A percentile compares a stretch with the other conserved stretches of the same genome.
phyloP scores from a whole-genome alignment of 2,797 vertebrate species.

The Eptatretus atami region DNA sequence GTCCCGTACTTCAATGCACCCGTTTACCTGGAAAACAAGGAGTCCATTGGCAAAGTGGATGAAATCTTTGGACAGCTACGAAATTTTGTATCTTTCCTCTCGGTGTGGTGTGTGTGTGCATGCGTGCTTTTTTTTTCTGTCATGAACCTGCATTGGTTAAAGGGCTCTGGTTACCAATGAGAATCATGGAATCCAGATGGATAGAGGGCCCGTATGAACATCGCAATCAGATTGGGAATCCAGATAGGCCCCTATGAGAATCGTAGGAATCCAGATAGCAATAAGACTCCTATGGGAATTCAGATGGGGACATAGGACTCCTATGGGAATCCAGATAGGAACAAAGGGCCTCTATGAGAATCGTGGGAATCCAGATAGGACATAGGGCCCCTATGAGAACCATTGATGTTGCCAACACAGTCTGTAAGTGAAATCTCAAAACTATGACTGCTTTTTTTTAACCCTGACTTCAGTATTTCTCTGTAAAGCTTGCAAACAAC shows the following conservation, averaged over 20 bases:
- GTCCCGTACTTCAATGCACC: conserved; percentile 95
- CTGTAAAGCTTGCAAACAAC: conserved; percentile 78
- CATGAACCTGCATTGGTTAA: neutral
- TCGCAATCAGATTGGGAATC: too few species aligned
- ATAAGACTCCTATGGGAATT: too few species aligned
- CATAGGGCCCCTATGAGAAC: too few species aligned
- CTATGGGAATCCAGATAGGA: too few species aligned
- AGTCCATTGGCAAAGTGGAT: conserved; percentile 89
- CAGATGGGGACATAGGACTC: too few species aligned
- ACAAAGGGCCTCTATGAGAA: too few species aligned
- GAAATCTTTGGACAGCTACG: conserved; percentile 86
- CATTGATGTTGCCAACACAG: too few species aligned
- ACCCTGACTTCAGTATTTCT: conserved; percentile 47
- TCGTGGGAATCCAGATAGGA: too few species aligned
- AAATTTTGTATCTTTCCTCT: conserved; percentile 73
- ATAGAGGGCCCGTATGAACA: too few species aligned
- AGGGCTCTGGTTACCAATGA: neutral
- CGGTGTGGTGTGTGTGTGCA: neutral
- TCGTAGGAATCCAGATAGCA: too few species aligned
- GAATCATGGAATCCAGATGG: neutral
- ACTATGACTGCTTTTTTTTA: conserved; percentile 14
- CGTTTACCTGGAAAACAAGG: conserved; percentile 85
- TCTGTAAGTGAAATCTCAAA: too few species aligned
- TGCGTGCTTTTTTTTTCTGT: neutral
- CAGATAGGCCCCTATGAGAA: too few species aligned